Evolutionary conservation across 2,113 vertebrate species (phyloP), one percentile per base, ranked within the genome.

Genomic region (Trichechus manatus): DNA sequence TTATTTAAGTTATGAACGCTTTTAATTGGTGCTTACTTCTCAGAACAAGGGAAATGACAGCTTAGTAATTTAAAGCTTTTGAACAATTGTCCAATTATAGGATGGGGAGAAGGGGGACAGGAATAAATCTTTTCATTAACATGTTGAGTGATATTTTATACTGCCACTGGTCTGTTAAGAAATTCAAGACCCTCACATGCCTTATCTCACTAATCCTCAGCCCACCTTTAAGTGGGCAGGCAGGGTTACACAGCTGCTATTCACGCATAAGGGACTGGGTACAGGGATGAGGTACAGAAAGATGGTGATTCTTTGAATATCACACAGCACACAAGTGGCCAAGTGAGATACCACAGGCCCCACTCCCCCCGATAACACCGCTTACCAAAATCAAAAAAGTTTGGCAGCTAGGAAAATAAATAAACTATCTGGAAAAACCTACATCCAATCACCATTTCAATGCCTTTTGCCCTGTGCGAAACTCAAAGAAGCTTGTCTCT

Each of bases 51-150:
- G n/a, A 84, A 87, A 87, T 13, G 20, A 23, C 22, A 11, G 0
- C 23, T 77, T 88, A 53, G 31, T 75, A 47, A 89, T 53, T 74
- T 94, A 74, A 94, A 15, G 33, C 27, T 91, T 91, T 80, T 81
- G 25, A 87, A 72, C 42, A 22, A 39, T 36, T 83, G 5, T 87
- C 64, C 19, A 11, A 47, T 66, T 72, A 64, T 8, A 25, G n/a
- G 70, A 23, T 27, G 20, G 39, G 64, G 53, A 6, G 27, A 66
- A 22, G 31, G 19, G 11, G 5, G 33, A 9, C 39, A 22, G 7
- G 59, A 96, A 89, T 84, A 94, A 93, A 93, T 91, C 78, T 93
- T 91, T 89, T 75, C 83, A 74, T 56, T 80, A 86, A 47, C 39
- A 44, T 47, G 17, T 64, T 75, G 83, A 89, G 29, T 96, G 95